These are phyloP conservation scores for Deilephila porcellus DNA, from an alignment of 2,888 invertebrate species.

Conservation along the genomic window DNA sequence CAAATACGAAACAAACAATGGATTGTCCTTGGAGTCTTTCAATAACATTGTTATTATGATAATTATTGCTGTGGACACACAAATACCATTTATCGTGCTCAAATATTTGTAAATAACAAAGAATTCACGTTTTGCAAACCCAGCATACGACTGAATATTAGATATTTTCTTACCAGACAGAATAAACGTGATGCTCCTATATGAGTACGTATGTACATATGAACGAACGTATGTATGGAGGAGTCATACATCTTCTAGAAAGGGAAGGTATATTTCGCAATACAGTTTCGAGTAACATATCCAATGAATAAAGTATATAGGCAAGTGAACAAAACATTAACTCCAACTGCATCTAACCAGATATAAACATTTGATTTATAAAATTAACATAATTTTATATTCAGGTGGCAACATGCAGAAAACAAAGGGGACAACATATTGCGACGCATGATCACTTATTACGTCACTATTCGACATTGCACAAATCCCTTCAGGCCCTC, in stretches of 20 bases:
- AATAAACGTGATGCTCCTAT: background rate
- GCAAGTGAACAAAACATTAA: background rate
- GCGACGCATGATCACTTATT: too few species aligned
- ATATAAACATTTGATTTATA: too few species aligned
- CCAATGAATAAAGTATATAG: background rate
- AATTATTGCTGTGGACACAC: background rate
- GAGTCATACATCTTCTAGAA: background rate
- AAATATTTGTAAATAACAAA: background rate
- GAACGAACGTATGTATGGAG: background rate
- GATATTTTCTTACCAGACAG: background rate
- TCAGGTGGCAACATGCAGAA: too few species aligned
- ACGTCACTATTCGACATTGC: too few species aligned
- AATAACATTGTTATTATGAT: background rate
- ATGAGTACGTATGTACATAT: background rate
- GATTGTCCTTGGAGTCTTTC: background rate
- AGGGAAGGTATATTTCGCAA: conserved; percentile 2
- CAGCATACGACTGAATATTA: background rate
- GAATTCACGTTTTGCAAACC: conserved; percentile 1
- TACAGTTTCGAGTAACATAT: background rate
- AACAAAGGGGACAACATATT: too few species aligned
- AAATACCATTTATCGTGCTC: background rate
- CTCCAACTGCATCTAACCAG: too few species aligned
- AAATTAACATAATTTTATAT: too few species aligned
- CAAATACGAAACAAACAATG: background rate
- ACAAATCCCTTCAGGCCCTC: too few species aligned